These are phyloP conservation scores for Vanessa cardui DNA, from an alignment of 2,888 invertebrate species.

Conservation along the genomic window DNA sequence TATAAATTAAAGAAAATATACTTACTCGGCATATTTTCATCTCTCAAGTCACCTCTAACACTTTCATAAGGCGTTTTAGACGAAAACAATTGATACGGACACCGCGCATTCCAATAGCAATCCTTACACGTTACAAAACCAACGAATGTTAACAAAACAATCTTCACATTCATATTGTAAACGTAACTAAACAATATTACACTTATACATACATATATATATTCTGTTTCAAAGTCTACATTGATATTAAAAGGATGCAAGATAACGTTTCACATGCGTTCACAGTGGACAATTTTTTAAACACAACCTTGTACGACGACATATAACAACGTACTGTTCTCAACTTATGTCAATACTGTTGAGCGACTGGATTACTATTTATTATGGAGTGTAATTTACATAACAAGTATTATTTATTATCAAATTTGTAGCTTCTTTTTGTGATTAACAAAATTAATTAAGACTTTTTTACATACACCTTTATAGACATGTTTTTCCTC, in stretches of 20 bases:
- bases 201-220: too few relatives aligned
- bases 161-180: conserved; percentile 16
- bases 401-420: background rate
- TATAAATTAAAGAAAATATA: conserved; percentile 23
- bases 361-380: background rate
- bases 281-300: background rate
- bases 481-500: too few relatives aligned
- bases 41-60: conserved; percentile 67
- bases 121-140: conserved; percentile 42
- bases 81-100: conserved; percentile 56
- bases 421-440: too few relatives aligned
- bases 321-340: background rate
- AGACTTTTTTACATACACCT: too few relatives aligned
- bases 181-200: background rate
- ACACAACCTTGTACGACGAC: conserved; percentile 1
- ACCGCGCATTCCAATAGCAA: conserved; percentile 66
- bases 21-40: conserved; percentile 61
- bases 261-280: conserved; percentile 16
- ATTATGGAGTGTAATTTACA: background rate
- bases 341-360: background rate
- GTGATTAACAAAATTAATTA: too few relatives aligned
- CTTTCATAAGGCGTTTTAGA: conserved; percentile 69
- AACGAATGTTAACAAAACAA: conserved; percentile 22
- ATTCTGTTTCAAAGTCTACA: too few relatives aligned
- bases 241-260: conserved; percentile 2